These are phyloP conservation scores for Lasius fuliginosus DNA, from an alignment of 2,888 invertebrate genomes.

Conservation along the genomic window DNA sequence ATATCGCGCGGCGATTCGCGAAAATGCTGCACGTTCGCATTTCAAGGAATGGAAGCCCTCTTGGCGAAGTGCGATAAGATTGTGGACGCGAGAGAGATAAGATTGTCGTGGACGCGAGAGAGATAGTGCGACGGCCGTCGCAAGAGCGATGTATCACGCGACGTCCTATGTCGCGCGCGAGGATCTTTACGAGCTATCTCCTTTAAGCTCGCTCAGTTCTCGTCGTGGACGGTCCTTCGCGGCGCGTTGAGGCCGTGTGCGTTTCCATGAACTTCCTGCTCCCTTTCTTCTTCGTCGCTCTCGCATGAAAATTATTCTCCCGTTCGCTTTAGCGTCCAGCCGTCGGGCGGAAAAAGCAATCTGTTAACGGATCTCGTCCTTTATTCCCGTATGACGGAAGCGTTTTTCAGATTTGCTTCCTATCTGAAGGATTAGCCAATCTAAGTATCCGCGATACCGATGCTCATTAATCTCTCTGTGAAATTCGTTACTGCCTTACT, in stretches of 20 bases:
- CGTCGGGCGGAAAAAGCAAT: slow-evolving; percentile 53
- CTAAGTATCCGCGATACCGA: slow-evolving; percentile 6
- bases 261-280: slow-evolving; percentile 63
- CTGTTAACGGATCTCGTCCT: slow-evolving; percentile 52
- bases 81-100: slow-evolving; percentile 67
- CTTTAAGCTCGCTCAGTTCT: slow-evolving; percentile 78
- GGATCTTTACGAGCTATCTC: slow-evolving; percentile 79
- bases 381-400: slow-evolving; percentile 12
- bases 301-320: slow-evolving; percentile 60
- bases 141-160: slow-evolving; percentile 69
- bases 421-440: slow-evolving; percentile 13
- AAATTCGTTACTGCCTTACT: not conserved
- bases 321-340: slow-evolving; percentile 32
- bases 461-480: slow-evolving; percentile 8
- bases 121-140: slow-evolving; percentile 61
- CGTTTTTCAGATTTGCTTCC: slow-evolving; percentile 20
- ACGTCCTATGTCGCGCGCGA: slow-evolving; percentile 64
- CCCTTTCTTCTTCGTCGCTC: slow-evolving; percentile 60
- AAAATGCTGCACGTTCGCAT: slow-evolving; percentile 75
- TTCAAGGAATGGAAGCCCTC: slow-evolving; percentile 83
- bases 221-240: slow-evolving; percentile 59
- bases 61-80: slow-evolving; percentile 82
- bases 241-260: slow-evolving; percentile 53
- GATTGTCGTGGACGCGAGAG: slow-evolving; percentile 75
- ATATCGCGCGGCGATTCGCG: slow-evolving; percentile 64